phyloP scores from a whole-genome alignment of 2,113 vertebrate genomes.

The Hippotragus niger region DNA sequence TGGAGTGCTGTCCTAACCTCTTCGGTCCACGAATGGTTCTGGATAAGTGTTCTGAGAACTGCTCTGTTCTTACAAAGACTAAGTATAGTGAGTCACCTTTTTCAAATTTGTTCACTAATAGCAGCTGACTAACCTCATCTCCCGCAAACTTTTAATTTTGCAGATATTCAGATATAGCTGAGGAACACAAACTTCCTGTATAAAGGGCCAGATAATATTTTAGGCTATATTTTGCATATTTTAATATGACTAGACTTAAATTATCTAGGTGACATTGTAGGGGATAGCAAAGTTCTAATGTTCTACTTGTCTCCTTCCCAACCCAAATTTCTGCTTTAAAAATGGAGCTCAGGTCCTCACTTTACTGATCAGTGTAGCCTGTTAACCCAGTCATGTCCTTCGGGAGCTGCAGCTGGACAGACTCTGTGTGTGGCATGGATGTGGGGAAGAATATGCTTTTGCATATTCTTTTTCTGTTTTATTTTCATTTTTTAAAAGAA shows the following conservation, averaged over 20 bases:
- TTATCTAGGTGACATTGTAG: constrained; percentile 50
- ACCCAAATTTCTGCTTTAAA: constrained; percentile 29
- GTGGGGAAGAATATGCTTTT: constrained; percentile 84
- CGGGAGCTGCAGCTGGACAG: constrained; percentile 96
- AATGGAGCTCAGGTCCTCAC: constrained; percentile 88
- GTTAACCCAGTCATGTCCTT: constrained; percentile 97
- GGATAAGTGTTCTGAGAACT: constrained; percentile 97
- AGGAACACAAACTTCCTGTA: background rate
- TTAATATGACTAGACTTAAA: constrained; percentile 62
- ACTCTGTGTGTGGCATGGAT: constrained; percentile 93
- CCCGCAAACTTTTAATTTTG: background rate
- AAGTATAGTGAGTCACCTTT: constrained; percentile 93
- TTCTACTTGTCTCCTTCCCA: background rate
- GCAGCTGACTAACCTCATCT: background rate
- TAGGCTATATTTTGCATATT: background rate
- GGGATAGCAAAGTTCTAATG: constrained; percentile 42
- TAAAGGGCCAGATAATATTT: constrained; percentile 16
- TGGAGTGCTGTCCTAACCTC: constrained; percentile 97
- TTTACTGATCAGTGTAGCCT: constrained; percentile 95
- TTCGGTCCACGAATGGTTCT: constrained; percentile 97
- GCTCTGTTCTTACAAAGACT: constrained; percentile 97
- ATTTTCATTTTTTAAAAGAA: constrained; percentile 40
- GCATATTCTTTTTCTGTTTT: constrained; percentile 3
- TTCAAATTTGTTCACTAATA: background rate
- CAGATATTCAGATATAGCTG: background rate